These are phyloP conservation scores for Upupa epops DNA, from an alignment of 2,113 vertebrate genomes.

Conservation along the genomic window DNA sequence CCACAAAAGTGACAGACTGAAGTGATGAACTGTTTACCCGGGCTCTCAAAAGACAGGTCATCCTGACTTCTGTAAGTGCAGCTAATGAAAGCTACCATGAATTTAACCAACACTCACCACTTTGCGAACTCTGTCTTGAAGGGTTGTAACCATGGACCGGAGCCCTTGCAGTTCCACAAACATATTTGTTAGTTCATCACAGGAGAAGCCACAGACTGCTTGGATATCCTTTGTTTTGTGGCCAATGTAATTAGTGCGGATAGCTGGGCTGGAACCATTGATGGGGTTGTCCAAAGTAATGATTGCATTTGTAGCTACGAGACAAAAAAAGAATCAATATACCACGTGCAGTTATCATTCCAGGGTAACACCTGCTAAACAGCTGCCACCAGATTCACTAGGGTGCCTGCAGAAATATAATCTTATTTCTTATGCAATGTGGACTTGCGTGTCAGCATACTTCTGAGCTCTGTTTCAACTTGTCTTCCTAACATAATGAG, in stretches of 20 bases:
- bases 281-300: slow-evolving; percentile 90
- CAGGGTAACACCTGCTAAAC: slow-evolving; percentile 37
- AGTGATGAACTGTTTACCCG: background rate
- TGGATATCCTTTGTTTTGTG: slow-evolving; percentile 94
- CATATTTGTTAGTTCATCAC: slow-evolving; percentile 90
- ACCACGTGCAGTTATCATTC: background rate
- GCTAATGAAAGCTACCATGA: background rate
- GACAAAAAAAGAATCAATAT: background rate
- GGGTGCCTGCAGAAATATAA: slow-evolving; percentile 27
- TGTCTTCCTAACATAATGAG: background rate
- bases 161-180: slow-evolving; percentile 91
- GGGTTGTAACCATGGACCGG: slow-evolving; percentile 85
- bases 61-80: background rate
- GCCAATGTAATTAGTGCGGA: slow-evolving; percentile 90
- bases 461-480: slow-evolving; percentile 23
- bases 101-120: slow-evolving; percentile 81
- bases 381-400: slow-evolving; percentile 29
- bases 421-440: slow-evolving; percentile 26
- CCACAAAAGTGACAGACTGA: background rate
- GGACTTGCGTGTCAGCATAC: slow-evolving; percentile 27
- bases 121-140: slow-evolving; percentile 88
- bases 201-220: slow-evolving; percentile 91
- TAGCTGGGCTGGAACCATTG: slow-evolving; percentile 92
- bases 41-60: background rate
- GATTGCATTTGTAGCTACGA: slow-evolving; percentile 78